These are phyloP conservation scores for Mamestra brassicae DNA, from an alignment of 2,888 invertebrate genomes.

Conservation along the genomic window DNA sequence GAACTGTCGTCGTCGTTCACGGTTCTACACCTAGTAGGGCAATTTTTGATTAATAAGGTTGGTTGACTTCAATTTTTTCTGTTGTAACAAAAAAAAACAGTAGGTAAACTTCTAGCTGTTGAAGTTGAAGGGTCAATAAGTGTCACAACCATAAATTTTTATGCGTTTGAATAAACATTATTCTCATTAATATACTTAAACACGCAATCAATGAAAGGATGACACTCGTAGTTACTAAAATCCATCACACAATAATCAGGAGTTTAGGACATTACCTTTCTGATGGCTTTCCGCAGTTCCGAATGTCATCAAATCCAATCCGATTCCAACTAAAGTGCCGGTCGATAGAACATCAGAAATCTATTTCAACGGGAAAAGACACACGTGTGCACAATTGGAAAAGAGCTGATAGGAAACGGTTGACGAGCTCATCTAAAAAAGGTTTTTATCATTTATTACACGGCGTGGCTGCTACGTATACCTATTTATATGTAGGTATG, in stretches of 20 bases:
- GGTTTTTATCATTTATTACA: conserved; percentile 46
- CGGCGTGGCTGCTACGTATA: not conserved
- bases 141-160: not conserved
- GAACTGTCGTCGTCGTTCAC: not conserved
- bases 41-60: too few species aligned
- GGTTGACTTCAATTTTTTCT: too few species aligned
- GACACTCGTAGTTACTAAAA: not conserved
- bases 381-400: conserved; percentile 57
- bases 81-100: too few species aligned
- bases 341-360: conserved; percentile 56
- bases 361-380: conserved; percentile 40
- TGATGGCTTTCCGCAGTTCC: conserved; percentile 23
- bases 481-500: not conserved
- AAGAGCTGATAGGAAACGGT: conserved; percentile 39
- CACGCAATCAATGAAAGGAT: not conserved
- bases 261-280: not conserved
- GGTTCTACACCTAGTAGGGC: not conserved
- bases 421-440: conserved; percentile 46
- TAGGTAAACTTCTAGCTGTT: not conserved
- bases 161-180: not conserved
- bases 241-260: not conserved
- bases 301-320: conserved; percentile 35
- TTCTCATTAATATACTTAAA: not conserved
- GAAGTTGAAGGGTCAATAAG: not conserved
- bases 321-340: conserved; percentile 48